These are phyloP conservation scores for Colletes collaris DNA, from an alignment of 2,888 invertebrate genomes.

Conservation along the genomic window DNA sequence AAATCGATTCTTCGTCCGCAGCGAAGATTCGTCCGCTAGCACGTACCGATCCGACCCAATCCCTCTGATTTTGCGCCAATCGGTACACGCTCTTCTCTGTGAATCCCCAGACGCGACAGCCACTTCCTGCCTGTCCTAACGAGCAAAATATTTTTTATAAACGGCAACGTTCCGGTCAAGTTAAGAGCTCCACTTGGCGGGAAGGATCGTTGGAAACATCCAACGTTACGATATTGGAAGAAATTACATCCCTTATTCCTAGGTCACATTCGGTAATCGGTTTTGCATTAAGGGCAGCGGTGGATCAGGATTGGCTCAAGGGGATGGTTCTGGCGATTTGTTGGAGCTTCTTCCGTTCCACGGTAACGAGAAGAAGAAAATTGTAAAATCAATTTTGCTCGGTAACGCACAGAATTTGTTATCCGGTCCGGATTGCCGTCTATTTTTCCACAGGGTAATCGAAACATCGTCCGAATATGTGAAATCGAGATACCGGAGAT, in stretches of 20 bases:
- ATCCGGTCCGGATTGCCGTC: conserved; percentile 22
- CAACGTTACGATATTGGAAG: conserved; percentile 17
- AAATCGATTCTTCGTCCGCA: conserved; percentile 60
- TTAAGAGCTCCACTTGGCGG: too few relatives aligned
- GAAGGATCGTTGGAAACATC: neutral
- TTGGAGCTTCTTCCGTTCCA: conserved; percentile 1
- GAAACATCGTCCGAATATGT: conserved; percentile 2
- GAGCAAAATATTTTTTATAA: too few relatives aligned
- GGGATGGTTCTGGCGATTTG: conserved; percentile 16
- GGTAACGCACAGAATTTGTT: conserved; percentile 15
- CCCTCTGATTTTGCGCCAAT: conserved; percentile 3
- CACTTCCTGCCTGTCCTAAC: too few relatives aligned
- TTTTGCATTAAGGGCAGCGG: conserved; percentile 50
- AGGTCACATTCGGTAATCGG: conserved; percentile 45
- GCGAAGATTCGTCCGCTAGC: conserved; percentile 31
- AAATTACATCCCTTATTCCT: conserved; percentile 34
- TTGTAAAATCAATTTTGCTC: conserved; percentile 52
- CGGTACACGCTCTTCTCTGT: too few relatives aligned
- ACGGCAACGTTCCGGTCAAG: too few relatives aligned
- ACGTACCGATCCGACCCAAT: conserved; percentile 4
- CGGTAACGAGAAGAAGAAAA: conserved; percentile 43
- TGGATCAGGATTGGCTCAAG: neutral
- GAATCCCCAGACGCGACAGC: neutral
- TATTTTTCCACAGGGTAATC: conserved; percentile 33
- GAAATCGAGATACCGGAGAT: too few relatives aligned